phyloP scores from a whole-genome alignment of 2,797 vertebrate species.

The Dipus sagitta region DNA sequence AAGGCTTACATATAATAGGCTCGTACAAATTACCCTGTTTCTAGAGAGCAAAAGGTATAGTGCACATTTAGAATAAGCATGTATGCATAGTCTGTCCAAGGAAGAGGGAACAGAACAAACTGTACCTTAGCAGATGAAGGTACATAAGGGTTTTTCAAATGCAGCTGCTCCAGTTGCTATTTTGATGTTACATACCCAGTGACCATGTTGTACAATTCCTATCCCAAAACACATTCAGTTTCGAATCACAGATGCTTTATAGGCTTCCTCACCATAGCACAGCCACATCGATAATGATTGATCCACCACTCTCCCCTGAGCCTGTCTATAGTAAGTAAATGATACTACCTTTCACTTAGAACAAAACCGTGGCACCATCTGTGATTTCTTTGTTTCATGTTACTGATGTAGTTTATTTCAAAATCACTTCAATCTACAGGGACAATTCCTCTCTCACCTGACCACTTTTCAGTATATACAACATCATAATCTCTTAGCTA shows the following conservation, averaged over 20 bases:
- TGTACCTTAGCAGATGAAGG: not conserved
- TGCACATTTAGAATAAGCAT: not conserved
- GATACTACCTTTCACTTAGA: not conserved
- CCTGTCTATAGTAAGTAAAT: not conserved
- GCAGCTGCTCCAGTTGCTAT: not conserved
- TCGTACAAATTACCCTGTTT: not conserved
- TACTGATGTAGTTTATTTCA: conserved; percentile 13
- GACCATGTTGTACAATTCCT: not conserved
- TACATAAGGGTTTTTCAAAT: not conserved
- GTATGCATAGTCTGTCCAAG: not conserved
- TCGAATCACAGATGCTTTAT: not conserved
- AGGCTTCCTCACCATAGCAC: not conserved
- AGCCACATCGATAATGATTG: not conserved
- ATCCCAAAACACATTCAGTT: not conserved
- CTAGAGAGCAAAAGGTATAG: not conserved
- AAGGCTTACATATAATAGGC: not conserved
- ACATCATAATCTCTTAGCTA: not conserved
- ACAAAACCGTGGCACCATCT: not conserved
- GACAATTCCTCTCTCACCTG: not conserved
- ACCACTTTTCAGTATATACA: not conserved
- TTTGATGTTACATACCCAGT: not conserved
- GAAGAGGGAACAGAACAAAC: not conserved
- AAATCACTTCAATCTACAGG: not conserved
- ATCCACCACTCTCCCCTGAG: not conserved
- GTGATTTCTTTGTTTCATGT: not conserved